Evolutionary conservation across 2,888 invertebrate genomes (phyloP), one percentile per base, ranked within the genome.

Genomic region (Linnaemya vulpina): DNA sequence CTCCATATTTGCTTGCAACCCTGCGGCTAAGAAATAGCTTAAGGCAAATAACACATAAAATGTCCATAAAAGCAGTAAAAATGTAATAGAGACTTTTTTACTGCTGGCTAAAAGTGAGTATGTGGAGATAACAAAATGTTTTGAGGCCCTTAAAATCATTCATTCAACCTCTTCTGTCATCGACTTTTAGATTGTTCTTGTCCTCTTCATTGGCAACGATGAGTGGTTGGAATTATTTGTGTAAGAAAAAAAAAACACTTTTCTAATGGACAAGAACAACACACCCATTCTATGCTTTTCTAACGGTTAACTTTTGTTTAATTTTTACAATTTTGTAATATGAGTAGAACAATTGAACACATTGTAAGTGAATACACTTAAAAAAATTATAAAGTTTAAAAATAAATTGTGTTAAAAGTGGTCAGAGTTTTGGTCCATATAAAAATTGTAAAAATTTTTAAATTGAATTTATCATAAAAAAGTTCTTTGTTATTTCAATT

Each of bases 71-170:
- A 49, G 9, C 49, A 17, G 53, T 7, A 55, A 25, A 25, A 55
- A 22, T 13, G 3, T 46, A n/a, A 11, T 46, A 53, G 22, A 22
- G 13, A 53, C 22, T n/a, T 53, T 22, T 25, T 55, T 30, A 25
- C 8, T 15, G 53, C 15, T 55, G 53, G 13, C 10, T 51, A 20
- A n/a, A n/a, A 51, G 1, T 25, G 3, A 0, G 17, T 38, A 46
- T 15, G 20, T 60, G 3, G 7, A 43, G 30, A 30, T 38, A 53
- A 22, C 53, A 55, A 25, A 1, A 53, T 11, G 53, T 40, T 53
- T 70, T 22, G 55, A n/a, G 17, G 55, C 30, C 71, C 70, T 70
- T 70, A 55, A 55, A 70, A 40, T n/a, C 22, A 55, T 71, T 71
- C 40, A 55, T 55, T 70, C 25, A 71, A 25, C 43, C 8, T 13